Percentiles rank a stretch among this genome's conserved stretches.
phyloP scores from a whole-genome alignment of 2,888 invertebrate genomes.

The Corbicula japonica region DNA sequence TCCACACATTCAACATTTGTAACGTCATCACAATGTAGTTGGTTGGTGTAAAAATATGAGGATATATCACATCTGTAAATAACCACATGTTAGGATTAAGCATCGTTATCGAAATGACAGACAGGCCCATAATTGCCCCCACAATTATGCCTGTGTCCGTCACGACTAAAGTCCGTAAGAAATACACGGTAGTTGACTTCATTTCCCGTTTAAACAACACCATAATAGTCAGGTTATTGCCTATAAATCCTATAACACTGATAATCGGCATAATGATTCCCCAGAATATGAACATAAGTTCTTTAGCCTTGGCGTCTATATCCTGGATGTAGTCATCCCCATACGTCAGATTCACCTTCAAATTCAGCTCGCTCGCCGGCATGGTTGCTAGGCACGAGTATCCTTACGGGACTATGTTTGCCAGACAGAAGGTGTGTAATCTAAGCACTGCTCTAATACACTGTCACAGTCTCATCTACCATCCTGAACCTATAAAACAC shows the following conservation, averaged over 20 bases:
- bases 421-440: no score
- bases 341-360: slow-evolving; percentile 77
- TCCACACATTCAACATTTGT: slow-evolving; percentile 83
- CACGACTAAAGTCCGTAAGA: slow-evolving; percentile 78
- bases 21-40: slow-evolving; percentile 80
- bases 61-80: slow-evolving; percentile 77
- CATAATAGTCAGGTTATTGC: slow-evolving; percentile 81
- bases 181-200: slow-evolving; percentile 80
- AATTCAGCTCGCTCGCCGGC: slow-evolving; percentile 71
- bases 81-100: slow-evolving; percentile 67
- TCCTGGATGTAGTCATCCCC: slow-evolving; percentile 67
- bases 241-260: slow-evolving; percentile 78
- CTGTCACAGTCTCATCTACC: no score
- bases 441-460: no score
- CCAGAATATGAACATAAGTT: slow-evolving; percentile 78
- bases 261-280: slow-evolving; percentile 79
- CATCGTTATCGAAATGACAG: slow-evolving; percentile 67
- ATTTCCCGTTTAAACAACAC: slow-evolving; percentile 81
- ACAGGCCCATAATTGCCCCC: slow-evolving; percentile 63
- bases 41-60: slow-evolving; percentile 76
- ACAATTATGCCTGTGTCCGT: slow-evolving; percentile 78
- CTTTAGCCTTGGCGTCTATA: slow-evolving; percentile 54
- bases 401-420: no score
- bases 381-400: no score
- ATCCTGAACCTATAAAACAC: no score